Percentiles rank a stretch among this genome's conserved stretches.
Conservation (phyloP, 2,888 invertebrate species). For the Baronia brevicornis region DNA sequence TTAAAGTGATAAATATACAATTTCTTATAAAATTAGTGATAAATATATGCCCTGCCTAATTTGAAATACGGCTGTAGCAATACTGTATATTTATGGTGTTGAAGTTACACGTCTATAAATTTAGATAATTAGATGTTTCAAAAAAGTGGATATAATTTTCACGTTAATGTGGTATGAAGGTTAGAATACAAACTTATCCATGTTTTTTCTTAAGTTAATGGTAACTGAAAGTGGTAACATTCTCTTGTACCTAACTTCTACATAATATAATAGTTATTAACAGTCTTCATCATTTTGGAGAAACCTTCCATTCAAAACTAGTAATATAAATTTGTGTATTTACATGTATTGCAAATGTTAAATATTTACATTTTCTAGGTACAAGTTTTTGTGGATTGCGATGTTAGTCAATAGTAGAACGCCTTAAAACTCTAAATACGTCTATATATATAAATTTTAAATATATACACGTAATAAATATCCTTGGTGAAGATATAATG, state of each 20-base stretch:
- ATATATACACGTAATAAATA: conserved; percentile 52
- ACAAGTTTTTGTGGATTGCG: conserved; percentile 41
- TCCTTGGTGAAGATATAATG: conserved; percentile 69
- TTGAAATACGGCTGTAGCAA: conserved; percentile 23
- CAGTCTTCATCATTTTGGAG: conserved; percentile 48
- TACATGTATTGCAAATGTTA: conserved; percentile 44
- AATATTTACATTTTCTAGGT: conserved; percentile 49
- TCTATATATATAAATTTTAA: conserved; percentile 23
- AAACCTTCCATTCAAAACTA: conserved; percentile 25
- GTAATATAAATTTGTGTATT: conserved; percentile 44
- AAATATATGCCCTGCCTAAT: conserved; percentile 21
- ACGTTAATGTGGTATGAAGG: too few relatives aligned
- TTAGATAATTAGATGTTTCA: not conserved
- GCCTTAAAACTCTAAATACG: conserved; percentile 45
- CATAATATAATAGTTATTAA: conserved; percentile 37
- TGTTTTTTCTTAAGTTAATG: conserved; percentile 32
- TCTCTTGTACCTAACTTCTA: conserved; percentile 37
- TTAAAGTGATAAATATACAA: conserved; percentile 68
- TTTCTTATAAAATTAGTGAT: conserved; percentile 47
- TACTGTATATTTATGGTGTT: too few relatives aligned
- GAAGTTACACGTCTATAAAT: conserved; percentile 1
- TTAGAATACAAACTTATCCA: too few relatives aligned
- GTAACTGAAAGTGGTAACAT: conserved; percentile 46
- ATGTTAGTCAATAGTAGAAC: conserved; percentile 41
- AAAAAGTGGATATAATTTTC: not conserved